Evolutionary conservation across 2,113 vertebrate genomes (phyloP).

Genomic region (Epinephelus cyanopodus): DNA sequence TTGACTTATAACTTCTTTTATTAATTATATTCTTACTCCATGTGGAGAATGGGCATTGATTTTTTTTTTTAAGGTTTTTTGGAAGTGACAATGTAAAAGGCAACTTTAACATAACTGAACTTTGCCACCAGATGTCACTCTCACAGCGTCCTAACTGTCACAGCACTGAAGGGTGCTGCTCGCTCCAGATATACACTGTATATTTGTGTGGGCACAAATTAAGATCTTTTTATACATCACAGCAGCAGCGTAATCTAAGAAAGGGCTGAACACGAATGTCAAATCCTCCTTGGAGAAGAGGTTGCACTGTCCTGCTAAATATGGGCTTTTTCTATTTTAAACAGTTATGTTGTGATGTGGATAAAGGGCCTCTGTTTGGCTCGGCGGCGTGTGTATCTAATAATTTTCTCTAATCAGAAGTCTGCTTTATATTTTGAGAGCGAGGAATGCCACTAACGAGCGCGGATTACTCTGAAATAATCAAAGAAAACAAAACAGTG

Average conservation of each 20-base stretch:
- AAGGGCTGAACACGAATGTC: constrained; percentile 7
- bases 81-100: not conserved
- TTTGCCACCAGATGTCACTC: constrained; percentile 45
- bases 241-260: constrained; percentile 3
- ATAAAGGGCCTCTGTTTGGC: constrained; percentile 52
- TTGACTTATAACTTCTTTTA: not conserved
- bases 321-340: constrained; percentile 52
- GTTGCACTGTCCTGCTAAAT: constrained; percentile 19
- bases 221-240: constrained; percentile 31
- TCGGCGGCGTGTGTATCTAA: constrained; percentile 47
- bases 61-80: not conserved
- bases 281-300: constrained; percentile 16
- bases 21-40: not conserved
- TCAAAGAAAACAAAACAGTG: constrained; percentile 59
- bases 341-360: constrained; percentile 31
- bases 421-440: constrained; percentile 39
- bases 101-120: not conserved
- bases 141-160: not conserved
- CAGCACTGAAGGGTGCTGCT: not conserved
- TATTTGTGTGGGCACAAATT: not conserved
- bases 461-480: constrained; percentile 55
- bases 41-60: not conserved
- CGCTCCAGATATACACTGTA: not conserved
- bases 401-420: constrained; percentile 54
- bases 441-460: constrained; percentile 62